Conservation (phyloP, 2,113 vertebrate species). For the Elachura formosa region DNA sequence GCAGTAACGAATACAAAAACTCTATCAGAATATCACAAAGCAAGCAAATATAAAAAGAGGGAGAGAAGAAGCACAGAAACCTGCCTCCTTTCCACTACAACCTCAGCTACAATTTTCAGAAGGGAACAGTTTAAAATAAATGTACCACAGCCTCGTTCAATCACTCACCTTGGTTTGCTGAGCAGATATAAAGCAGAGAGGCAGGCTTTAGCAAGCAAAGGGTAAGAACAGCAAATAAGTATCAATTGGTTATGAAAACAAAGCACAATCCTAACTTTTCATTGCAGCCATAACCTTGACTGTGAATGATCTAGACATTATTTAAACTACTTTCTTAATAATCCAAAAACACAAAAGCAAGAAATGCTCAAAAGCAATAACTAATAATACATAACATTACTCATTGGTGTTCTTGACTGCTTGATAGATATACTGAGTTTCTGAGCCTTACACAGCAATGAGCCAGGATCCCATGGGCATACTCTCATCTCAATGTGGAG, state of each 20-base stretch:
- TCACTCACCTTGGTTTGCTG: slow-evolving; percentile 77
- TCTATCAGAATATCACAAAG: slow-evolving; percentile 68
- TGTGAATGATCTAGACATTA: slow-evolving; percentile 24
- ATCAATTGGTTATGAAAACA: slow-evolving; percentile 68
- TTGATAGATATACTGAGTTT: slow-evolving; percentile 36
- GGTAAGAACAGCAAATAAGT: slow-evolving; percentile 77
- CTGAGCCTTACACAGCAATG: slow-evolving; percentile 2
- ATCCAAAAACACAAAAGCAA: slow-evolving; percentile 19
- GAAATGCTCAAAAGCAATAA: slow-evolving; percentile 18
- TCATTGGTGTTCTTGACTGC: slow-evolving; percentile 1
- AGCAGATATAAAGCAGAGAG: slow-evolving; percentile 72
- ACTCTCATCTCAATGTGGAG: not conserved
- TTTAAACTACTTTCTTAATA: slow-evolving; percentile 10
- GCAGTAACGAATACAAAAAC: slow-evolving; percentile 67
- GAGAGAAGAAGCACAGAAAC: not conserved
- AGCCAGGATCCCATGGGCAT: slow-evolving; percentile 11
- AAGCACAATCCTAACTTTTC: slow-evolving; percentile 61
- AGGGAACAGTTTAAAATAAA: slow-evolving; percentile 28
- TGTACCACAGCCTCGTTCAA: slow-evolving; percentile 28
- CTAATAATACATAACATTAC: slow-evolving; percentile 24
- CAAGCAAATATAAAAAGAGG: slow-evolving; percentile 44
- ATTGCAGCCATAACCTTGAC: slow-evolving; percentile 25
- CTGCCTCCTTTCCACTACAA: not conserved
- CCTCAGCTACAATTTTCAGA: slow-evolving; percentile 18
- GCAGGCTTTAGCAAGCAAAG: slow-evolving; percentile 80